A percentile compares a stretch with the other conserved stretches of the same genome.
Evolutionary conservation across 2,797 vertebrate species (phyloP).

Genomic region (Yasuhikotakia modesta): DNA sequence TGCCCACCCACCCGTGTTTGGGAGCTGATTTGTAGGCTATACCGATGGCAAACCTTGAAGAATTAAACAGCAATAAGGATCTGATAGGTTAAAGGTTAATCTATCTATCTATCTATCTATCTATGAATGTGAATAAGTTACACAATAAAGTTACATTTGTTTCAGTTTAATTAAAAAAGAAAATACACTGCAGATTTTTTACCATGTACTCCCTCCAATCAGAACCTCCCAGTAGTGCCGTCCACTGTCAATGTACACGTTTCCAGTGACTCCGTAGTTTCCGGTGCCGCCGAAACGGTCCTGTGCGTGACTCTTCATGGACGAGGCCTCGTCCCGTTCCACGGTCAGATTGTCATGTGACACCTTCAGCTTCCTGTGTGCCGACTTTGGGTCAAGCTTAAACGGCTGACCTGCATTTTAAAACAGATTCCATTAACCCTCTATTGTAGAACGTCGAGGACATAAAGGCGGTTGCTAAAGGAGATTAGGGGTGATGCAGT

Average conservation of each 20-base stretch:
- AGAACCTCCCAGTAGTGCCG: conserved; percentile 98
- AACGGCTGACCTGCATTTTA: conserved; percentile 88
- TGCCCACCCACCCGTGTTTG: conserved; percentile 96
- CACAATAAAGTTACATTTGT: neutral
- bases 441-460: neutral
- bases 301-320: conserved; percentile 95
- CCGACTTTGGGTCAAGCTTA: conserved; percentile 95
- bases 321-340: conserved; percentile 93
- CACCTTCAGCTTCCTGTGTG: conserved; percentile 92
- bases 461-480: neutral
- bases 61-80: neutral
- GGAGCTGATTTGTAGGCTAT: conserved; percentile 95
- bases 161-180: too few species aligned
- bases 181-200: conserved; percentile 53
- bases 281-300: conserved; percentile 95
- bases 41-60: conserved; percentile 91
- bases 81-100: too few species aligned
- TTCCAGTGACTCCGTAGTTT: conserved; percentile 93
- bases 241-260: conserved; percentile 96
- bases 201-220: conserved; percentile 98
- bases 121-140: neutral
- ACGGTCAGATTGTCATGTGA: conserved; percentile 97
- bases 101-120: too few species aligned
- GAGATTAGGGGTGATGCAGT: neutral
- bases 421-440: neutral